Percentiles rank a stretch among this genome's conserved stretches.
Conservation (phyloP, 2,797 vertebrate genomes). For the Halcyon smyrnensis region DNA sequence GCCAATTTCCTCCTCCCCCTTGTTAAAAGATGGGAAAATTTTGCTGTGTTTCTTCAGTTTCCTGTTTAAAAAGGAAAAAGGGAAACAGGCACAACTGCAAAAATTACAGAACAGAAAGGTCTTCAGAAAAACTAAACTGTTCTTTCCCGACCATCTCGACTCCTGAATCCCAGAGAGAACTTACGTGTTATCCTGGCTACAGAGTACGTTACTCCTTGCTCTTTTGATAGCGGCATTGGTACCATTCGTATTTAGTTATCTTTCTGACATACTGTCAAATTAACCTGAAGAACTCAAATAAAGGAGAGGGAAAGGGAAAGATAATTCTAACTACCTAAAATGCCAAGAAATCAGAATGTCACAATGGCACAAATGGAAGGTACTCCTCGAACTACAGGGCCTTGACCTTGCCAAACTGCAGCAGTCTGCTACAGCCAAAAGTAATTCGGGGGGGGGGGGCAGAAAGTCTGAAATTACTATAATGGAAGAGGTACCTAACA, state of each 20-base stretch:
- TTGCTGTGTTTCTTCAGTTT: not conserved
- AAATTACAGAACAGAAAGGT: not conserved
- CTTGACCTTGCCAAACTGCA: not conserved
- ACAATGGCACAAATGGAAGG: not conserved
- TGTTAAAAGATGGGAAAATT: not conserved
- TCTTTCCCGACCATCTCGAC: not conserved
- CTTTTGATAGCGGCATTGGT: not conserved
- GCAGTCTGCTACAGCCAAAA: not conserved
- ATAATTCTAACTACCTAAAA: slow-evolving; percentile 13
- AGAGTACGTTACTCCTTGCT: not conserved
- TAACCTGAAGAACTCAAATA: slow-evolving; percentile 24
- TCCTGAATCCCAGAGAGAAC: not conserved
- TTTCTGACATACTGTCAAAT: not conserved
- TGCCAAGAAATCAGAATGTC: not conserved
- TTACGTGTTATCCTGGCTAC: not conserved
- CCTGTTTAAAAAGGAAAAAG: slow-evolving; percentile 6
- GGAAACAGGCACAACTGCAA: not conserved
- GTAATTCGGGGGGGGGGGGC: not conserved
- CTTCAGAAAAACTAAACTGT: not conserved
- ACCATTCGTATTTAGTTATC: not conserved
- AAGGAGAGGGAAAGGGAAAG: not conserved
- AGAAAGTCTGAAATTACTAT: not conserved
- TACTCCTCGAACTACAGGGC: not conserved
- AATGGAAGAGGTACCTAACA: not conserved
- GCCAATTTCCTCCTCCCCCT: not conserved